phyloP scores from a whole-genome alignment of 2,888 invertebrate genomes.

The Drosophila tripunctata region DNA sequence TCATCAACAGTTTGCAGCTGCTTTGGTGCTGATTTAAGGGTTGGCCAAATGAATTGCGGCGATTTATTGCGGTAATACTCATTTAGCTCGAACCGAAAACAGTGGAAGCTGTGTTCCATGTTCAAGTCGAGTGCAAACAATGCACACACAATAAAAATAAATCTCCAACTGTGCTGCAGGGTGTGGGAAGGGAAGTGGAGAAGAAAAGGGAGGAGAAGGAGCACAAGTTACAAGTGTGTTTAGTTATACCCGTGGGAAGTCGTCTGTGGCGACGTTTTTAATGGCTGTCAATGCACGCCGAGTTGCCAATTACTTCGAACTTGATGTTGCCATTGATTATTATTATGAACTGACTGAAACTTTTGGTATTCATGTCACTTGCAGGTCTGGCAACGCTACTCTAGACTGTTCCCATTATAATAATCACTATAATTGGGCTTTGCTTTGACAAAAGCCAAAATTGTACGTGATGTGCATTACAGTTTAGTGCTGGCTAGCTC shows the following conservation, averaged over 20 bases:
- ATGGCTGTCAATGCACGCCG: constrained; percentile 45
- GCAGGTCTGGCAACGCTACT: constrained; percentile 43
- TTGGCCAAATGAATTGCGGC: constrained; percentile 79
- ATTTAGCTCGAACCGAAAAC: constrained; percentile 66
- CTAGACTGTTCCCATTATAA: constrained; percentile 54
- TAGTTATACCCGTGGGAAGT: constrained; percentile 78
- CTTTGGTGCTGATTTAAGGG: constrained; percentile 67
- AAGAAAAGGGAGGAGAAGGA: constrained; percentile 9
- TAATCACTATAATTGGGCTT: constrained; percentile 80
- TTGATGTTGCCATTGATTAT: constrained; percentile 37
- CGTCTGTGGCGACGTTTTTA: constrained; percentile 47
- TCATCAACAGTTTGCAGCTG: constrained; percentile 74
- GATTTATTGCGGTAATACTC: constrained; percentile 81
- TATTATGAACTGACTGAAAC: constrained; percentile 36
- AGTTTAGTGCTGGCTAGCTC: background rate
- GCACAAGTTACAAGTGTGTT: constrained; percentile 53
- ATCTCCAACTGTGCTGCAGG: constrained; percentile 48
- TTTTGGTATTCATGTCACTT: constrained; percentile 74
- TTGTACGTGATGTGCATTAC: constrained; percentile 74
- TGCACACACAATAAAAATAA: constrained; percentile 78
- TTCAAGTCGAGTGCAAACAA: constrained; percentile 75
- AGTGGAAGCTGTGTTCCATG: constrained; percentile 32
- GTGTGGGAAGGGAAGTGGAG: background rate
- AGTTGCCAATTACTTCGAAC: constrained; percentile 51
- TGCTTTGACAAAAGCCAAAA: constrained; percentile 52